Percentiles rank a stretch among this genome's conserved stretches.
Conservation (phyloP, 2,797 vertebrate genomes). For the Hirundo rustica region DNA sequence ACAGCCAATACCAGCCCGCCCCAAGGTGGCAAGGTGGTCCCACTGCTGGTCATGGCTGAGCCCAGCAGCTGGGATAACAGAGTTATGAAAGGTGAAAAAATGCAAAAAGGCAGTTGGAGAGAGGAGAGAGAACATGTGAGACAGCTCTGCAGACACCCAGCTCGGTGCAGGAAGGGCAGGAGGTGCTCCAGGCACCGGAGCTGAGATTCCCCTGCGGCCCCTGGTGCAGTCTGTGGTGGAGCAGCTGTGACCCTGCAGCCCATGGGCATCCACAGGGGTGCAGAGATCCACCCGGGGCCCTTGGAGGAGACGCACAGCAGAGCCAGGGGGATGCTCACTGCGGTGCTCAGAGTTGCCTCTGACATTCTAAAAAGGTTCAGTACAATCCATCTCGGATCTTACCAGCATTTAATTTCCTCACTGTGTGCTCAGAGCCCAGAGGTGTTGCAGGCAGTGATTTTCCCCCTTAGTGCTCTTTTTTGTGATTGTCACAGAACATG, state of each 20-base stretch:
- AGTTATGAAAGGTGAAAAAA: neutral
- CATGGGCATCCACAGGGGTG: rapidly evolving
- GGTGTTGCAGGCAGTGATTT: neutral
- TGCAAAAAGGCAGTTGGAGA: neutral
- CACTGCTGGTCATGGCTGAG: neutral
- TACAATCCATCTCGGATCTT: neutral
- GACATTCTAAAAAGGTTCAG: neutral
- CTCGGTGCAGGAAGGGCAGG: neutral
- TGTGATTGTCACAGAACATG: neutral
- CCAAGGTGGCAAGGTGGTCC: neutral
- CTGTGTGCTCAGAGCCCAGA: rapidly evolving
- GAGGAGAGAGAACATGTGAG: neutral
- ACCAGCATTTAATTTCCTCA: neutral
- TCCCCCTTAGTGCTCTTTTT: neutral
- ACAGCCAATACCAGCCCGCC: neutral
- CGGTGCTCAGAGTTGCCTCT: neutral
- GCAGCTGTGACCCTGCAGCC: neutral
- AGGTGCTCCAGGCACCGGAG: rapidly evolving
- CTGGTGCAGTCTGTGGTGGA: rapidly evolving
- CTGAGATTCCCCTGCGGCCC: neutral
- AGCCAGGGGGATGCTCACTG: neutral
- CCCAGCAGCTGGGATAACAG: neutral
- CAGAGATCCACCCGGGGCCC: neutral
- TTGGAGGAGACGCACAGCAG: rapidly evolving
- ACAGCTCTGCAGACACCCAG: neutral